Evolutionary conservation across 2,113 vertebrate species (phyloP), one percentile per base, ranked within the genome.

Genomic region (Pteropus alecto): DNA sequence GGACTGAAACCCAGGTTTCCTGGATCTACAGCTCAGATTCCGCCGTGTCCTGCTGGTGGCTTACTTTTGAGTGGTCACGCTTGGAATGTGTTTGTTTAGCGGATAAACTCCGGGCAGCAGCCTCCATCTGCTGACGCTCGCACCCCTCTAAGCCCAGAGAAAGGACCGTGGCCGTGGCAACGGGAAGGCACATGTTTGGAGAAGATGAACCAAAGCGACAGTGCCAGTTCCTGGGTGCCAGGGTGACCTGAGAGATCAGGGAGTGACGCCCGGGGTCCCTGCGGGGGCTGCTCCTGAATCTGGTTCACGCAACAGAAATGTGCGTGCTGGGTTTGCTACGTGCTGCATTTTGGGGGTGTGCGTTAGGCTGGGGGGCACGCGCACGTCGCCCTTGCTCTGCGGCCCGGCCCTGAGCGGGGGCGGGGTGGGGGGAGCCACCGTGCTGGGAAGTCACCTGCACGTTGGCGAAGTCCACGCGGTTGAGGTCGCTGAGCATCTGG

Each of bases 401-500:
- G 28, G 63, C 41, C 38, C 1, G 16, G 73, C 19, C 48, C 35
- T 16, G 6, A 0, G n/a, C 26, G 0, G 19, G 60, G 33, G 46
- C 11, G 0, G 38, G 38, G 38, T 35, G 38, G 3, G 38, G 38
- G 38, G 38, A 3, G 38, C 38, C 38, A 38, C 10, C 14, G 38
- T 1, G 0, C 0, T 0, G 2, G 0, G 4, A 0, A 0, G 97
- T 94, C 96, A 99, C 99, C 99, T 99, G 99, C 90, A 99, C 99
- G 0, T 99, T 99, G 83, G 99, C 99, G 0, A 99, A 99, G 98
- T 99, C 99, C 13, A 99, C 99, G 1, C 99, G 98, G 98, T 99
- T 99, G 98, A 99, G 99, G 98, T 99, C 99, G 0, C 99, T 99
- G 92, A 99, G 99, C 99, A 99, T 99, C 99, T 99, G 99, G 99